Conservation (phyloP, 2,888 invertebrate species). For the Conus canariensis region DNA sequence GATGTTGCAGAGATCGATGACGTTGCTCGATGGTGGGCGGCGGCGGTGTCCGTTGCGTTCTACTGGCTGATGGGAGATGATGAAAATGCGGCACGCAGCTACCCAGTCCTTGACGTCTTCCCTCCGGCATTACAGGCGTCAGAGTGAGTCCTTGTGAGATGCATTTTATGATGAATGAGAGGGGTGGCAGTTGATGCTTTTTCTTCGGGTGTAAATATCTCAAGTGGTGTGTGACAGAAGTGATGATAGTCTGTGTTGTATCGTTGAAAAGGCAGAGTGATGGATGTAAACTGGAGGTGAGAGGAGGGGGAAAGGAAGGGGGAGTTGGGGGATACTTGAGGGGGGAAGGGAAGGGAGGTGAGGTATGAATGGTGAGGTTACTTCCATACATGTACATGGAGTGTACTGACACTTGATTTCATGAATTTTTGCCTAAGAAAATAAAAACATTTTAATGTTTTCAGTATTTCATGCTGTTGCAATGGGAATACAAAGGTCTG, state of each 20-base stretch:
- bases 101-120: conserved; percentile 85
- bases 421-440: too few relatives aligned
- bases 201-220: not conserved
- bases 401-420: too few relatives aligned
- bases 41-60: conserved; percentile 87
- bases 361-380: too few relatives aligned
- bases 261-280: too few relatives aligned
- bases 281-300: too few relatives aligned
- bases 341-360: too few relatives aligned
- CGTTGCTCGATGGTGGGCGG: conserved; percentile 94
- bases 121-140: conserved; percentile 83
- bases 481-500: too few relatives aligned
- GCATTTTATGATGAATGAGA: not conserved
- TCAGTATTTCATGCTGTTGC: too few relatives aligned
- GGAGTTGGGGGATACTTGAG: too few relatives aligned
- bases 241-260: not conserved
- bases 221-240: not conserved
- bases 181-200: not conserved
- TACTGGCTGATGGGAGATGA: conserved; percentile 91
- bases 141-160: conserved; percentile 67
- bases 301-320: too few relatives aligned
- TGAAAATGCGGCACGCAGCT: conserved; percentile 84
- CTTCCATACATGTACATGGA: too few relatives aligned
- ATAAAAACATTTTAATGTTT: too few relatives aligned
- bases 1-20: conserved; percentile 82